Base-by-base conservation (phyloP, 2,888 invertebrate genomes). In the Drosophila dives region DNA sequence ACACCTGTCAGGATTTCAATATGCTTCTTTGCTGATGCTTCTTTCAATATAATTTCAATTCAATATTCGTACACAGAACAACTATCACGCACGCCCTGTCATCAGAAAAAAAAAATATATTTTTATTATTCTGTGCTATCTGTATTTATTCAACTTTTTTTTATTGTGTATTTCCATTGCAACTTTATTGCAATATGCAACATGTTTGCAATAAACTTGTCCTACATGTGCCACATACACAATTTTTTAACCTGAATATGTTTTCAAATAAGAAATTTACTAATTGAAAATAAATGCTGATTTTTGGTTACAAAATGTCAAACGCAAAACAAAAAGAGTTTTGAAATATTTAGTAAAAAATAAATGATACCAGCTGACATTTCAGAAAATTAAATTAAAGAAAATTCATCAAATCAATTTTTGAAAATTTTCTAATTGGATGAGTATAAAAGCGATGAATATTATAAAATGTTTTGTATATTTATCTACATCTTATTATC, bases 1-100 rank as follows among this genome's bases (percentile, higher is more conserved):
- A 23, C 64, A 68, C 61, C 67, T 80, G 74, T 58, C 72, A 65
- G 69, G 34, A 45, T 75, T 67, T 80, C 68, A 77, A 72, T 77
- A 29, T 64, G 55, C 33, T 69, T 61, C 72, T 58, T 56, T 74
- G 29, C 51, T 59, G 62, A 53, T 72, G 70, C 76, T 81, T 81
- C 72, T 74, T 76, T 63, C 82, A 80, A 78, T 80, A 81, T 77
- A 83, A 80, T 75, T 81, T 80, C 83, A 83, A 80, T 81, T 81
- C 78, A 60, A 73, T 62, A 80, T 83, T 58, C 64, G 64, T 49
- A 55, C 67, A 53, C 58, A 49, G 42, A 40, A 23, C 45, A 38
- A 45, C 23, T 55, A 36, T 26, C 54, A 59, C 29, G 26, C 38
- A 33, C 20, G 48, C 29, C 34, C 4, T 38, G 26, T 51, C 42